Evolutionary conservation across 2,797 vertebrate genomes (phyloP).

Genomic region (Danio albolineatus): DNA sequence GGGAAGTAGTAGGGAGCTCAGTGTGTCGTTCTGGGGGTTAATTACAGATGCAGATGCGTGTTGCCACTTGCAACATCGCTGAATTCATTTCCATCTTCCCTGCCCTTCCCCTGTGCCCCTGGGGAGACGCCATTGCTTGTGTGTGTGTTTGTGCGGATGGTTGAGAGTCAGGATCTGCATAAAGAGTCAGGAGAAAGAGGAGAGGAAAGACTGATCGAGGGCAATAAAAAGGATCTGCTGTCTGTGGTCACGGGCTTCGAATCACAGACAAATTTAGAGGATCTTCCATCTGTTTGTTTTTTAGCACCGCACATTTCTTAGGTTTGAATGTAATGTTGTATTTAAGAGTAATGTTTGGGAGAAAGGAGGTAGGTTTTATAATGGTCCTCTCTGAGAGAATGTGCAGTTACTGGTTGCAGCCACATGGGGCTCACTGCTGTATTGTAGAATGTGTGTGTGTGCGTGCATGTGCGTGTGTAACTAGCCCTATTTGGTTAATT

Average conservation of each 20-base stretch:
- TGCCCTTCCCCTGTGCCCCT: conserved; percentile 80
- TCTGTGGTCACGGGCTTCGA: conserved; percentile 44
- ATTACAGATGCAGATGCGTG: conserved; percentile 87
- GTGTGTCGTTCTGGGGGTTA: conserved; percentile 81
- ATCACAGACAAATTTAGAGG: conserved; percentile 1
- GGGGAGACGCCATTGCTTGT: conserved; percentile 74
- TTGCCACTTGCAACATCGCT: conserved; percentile 87
- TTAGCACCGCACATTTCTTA: background rate
- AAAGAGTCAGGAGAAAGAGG: conserved; percentile 72
- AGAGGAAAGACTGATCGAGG: conserved; percentile 18
- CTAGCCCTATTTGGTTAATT: too few species aligned
- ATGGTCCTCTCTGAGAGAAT: background rate
- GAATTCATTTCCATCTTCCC: conserved; percentile 86
- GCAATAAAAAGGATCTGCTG: conserved; percentile 44
- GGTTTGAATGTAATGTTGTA: background rate
- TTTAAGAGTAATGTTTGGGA: background rate
- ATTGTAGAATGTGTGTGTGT: conserved; percentile 8
- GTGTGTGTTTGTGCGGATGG: conserved; percentile 36
- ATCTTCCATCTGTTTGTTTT: background rate
- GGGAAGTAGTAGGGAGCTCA: conserved; percentile 59
- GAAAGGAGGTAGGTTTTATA: background rate
- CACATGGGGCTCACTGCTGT: conserved; percentile 60
- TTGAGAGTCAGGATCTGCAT: conserved; percentile 73
- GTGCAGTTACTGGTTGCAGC: conserved; percentile 53
- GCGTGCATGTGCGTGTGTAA: background rate